A percentile compares a stretch with the other conserved stretches of the same genome.
phyloP scores from a whole-genome alignment of 2,113 vertebrate species.

The Oryzias celebensis region DNA sequence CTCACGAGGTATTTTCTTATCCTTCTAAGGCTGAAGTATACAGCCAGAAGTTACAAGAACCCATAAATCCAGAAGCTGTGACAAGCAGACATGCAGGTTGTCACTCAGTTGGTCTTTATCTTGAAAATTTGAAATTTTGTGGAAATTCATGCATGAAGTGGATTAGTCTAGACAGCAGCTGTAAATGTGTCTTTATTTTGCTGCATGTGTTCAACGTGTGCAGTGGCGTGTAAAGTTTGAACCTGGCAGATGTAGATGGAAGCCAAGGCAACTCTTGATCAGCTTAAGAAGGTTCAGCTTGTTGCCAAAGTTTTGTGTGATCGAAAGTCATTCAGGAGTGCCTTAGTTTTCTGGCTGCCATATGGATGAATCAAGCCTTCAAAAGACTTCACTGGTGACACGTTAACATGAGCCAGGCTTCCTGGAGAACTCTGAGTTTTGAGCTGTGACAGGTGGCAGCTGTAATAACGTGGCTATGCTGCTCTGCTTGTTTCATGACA shows the following conservation, averaged over 20 bases:
- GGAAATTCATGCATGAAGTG: conserved; percentile 44
- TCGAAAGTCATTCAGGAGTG: conserved; percentile 49
- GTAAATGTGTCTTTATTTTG: conserved; percentile 45
- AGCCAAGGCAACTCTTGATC: conserved; percentile 60
- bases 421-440: conserved; percentile 55
- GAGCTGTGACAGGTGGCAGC: conserved; percentile 62
- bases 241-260: conserved; percentile 59
- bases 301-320: conserved; percentile 50
- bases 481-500: conserved; percentile 67
- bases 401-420: conserved; percentile 61
- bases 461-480: conserved; percentile 59
- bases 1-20: conserved; percentile 18
- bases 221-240: conserved; percentile 61
- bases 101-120: conserved; percentile 51
- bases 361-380: conserved; percentile 60
- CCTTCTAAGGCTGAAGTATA: not conserved
- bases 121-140: conserved; percentile 37
- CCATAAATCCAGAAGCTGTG: conserved; percentile 43
- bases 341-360: conserved; percentile 41
- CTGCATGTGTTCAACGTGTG: conserved; percentile 56
- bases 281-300: conserved; percentile 54
- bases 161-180: conserved; percentile 42
- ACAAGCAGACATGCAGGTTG: conserved; percentile 39
- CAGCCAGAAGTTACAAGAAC: conserved; percentile 35
- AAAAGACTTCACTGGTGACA: conserved; percentile 63